Evolutionary conservation across 37 sponge, comb jelly and placozoan species (phyloP).

Genomic region (Bolinopsis microptera): DNA sequence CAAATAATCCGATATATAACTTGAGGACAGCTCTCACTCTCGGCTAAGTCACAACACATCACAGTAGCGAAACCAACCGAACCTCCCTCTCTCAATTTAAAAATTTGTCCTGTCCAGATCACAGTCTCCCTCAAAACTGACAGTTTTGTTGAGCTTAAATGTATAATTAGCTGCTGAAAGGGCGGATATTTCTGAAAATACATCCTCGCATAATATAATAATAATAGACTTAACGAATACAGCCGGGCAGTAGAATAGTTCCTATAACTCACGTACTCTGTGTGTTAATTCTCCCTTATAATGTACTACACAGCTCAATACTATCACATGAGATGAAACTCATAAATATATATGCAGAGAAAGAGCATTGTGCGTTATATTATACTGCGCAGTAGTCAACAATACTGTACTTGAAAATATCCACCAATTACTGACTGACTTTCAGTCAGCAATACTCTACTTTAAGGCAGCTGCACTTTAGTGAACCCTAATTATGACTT

Average conservation of each 20-base stretch:
- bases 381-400: neutral
- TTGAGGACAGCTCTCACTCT: neutral
- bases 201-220: no score
- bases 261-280: neutral
- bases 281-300: neutral
- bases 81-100: neutral
- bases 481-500: no score
- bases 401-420: neutral
- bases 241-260: no score
- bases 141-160: neutral
- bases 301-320: neutral
- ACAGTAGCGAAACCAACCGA: neutral
- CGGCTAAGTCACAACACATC: neutral
- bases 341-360: neutral
- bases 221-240: no score
- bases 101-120: neutral
- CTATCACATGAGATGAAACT: neutral
- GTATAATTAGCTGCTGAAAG: neutral
- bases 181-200: neutral
- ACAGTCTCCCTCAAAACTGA: neutral
- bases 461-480: no score
- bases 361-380: no score
- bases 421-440: neutral
- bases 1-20: no score
- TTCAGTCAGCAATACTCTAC: neutral